Evolutionary conservation across 2,888 invertebrate species (phyloP).

Genomic region (Deilephila porcellus): DNA sequence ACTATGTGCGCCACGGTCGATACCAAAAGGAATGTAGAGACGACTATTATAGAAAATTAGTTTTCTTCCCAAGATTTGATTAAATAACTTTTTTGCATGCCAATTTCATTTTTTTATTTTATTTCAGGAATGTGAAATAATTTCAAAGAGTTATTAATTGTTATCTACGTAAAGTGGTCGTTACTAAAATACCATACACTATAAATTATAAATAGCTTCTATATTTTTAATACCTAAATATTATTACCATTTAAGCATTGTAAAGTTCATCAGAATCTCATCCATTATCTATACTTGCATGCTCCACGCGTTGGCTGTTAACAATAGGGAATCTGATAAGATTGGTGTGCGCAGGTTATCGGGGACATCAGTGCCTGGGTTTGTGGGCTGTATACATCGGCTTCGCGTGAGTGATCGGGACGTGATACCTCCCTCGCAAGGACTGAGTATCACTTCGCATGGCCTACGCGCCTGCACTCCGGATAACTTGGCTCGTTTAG

Average conservation of each 20-base stretch:
- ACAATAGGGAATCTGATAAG: slow-evolving; percentile 26
- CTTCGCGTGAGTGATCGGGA: slow-evolving; percentile 87
- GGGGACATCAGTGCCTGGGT: slow-evolving; percentile 90
- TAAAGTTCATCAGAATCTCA: slow-evolving; percentile 11
- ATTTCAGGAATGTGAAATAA: too few relatives aligned
- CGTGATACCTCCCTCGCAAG: slow-evolving; percentile 83
- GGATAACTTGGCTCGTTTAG: slow-evolving; percentile 71
- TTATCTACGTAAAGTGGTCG: too few relatives aligned
- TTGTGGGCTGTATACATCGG: slow-evolving; percentile 93
- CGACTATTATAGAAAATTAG: too few relatives aligned
- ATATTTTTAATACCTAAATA: too few relatives aligned
- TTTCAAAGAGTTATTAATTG: too few relatives aligned
- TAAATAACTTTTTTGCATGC: too few relatives aligned
- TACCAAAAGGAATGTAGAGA: too few relatives aligned
- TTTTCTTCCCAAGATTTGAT: too few relatives aligned
- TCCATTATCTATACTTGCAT: slow-evolving; percentile 21
- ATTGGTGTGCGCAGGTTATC: slow-evolving; percentile 84
- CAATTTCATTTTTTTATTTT: too few relatives aligned
- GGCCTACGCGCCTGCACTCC: slow-evolving; percentile 75
- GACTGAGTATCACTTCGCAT: slow-evolving; percentile 68
- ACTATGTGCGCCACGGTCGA: too few relatives aligned
- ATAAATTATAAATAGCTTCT: too few relatives aligned
- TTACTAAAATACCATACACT: too few relatives aligned
- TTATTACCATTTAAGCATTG: background rate
- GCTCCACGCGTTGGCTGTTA: slow-evolving; percentile 20